These are phyloP conservation scores for Adelphocoris suturalis DNA, from an alignment of 2,888 invertebrate species.

Conservation along the genomic window DNA sequence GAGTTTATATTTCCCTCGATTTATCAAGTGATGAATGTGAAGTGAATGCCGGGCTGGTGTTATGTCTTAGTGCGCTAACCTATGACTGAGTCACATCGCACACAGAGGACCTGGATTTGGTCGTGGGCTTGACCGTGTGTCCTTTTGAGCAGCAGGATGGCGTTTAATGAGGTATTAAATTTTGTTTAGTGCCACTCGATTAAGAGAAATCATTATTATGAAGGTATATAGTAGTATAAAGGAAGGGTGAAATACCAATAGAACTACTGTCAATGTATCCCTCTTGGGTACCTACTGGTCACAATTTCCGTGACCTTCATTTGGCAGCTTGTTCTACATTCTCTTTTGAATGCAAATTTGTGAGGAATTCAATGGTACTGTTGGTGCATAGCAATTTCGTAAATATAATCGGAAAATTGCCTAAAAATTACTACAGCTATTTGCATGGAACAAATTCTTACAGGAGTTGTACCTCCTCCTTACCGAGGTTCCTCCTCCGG, in stretches of 20 bases:
- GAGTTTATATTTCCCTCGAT: neutral
- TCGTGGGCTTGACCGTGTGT: conserved; percentile 68
- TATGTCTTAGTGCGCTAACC: conserved; percentile 60
- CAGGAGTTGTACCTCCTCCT: no score
- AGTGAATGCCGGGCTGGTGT: conserved; percentile 45
- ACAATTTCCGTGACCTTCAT: conserved; percentile 13
- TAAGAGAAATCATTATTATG: neutral
- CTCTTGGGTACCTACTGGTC: no score
- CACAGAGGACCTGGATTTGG: conserved; percentile 58
- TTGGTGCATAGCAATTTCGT: no score
- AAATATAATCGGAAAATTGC: no score
- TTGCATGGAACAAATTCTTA: no score
- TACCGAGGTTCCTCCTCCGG: no score
- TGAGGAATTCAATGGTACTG: neutral
- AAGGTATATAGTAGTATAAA: no score
- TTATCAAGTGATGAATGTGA: conserved; percentile 17
- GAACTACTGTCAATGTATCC: no score
- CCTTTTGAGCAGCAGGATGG: conserved; percentile 64
- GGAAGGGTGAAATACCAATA: no score
- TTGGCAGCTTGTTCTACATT: neutral
- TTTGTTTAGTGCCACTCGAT: neutral
- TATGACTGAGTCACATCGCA: conserved; percentile 43
- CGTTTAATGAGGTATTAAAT: conserved; percentile 56
- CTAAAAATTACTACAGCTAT: no score
- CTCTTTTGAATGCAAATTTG: neutral